Percentiles rank a stretch among this genome's conserved stretches.
These are phyloP conservation scores for Drosophila subsilvestris DNA, from an alignment of 2,888 invertebrate genomes.

Conservation along the genomic window DNA sequence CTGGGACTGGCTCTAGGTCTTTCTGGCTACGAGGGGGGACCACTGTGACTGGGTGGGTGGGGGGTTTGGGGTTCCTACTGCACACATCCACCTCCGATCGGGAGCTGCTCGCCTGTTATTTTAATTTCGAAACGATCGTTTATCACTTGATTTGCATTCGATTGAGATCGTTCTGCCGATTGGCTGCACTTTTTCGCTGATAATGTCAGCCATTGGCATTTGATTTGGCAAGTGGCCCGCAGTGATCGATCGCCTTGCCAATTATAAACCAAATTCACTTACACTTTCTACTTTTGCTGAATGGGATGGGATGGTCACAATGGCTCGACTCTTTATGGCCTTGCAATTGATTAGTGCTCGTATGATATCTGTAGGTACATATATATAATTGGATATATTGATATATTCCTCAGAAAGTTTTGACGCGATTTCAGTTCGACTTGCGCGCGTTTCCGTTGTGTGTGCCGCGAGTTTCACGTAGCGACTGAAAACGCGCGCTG, in stretches of 20 bases:
- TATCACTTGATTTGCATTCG: constrained; percentile 80
- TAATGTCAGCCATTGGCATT: constrained; percentile 59
- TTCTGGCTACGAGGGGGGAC: constrained; percentile 18
- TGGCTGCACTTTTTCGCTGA: constrained; percentile 52
- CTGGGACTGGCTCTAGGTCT: constrained; percentile 43
- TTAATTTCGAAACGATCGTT: constrained; percentile 79
- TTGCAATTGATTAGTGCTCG: constrained; percentile 24
- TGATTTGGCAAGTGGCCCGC: constrained; percentile 55
- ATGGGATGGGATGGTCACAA: neutral
- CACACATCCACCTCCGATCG: constrained; percentile 51
- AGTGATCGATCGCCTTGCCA: neutral
- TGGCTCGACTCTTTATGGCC: constrained; percentile 21
- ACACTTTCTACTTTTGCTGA: constrained; percentile 63
- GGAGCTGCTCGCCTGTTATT: constrained; percentile 80
- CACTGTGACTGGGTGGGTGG: too few relatives aligned
- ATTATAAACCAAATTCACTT: constrained; percentile 58
- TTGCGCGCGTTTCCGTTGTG: constrained; percentile 62
- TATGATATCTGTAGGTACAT: neutral
- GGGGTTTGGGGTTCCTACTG: constrained; percentile 24
- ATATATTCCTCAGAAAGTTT: constrained; percentile 18
- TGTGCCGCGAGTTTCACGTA: constrained; percentile 57
- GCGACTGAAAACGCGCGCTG: constrained; percentile 64
- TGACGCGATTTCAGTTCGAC: constrained; percentile 28
- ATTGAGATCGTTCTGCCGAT: constrained; percentile 49
- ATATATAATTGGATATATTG: constrained; percentile 6